Evolutionary conservation across 2,797 vertebrate genomes (phyloP), one percentile per base, ranked within the genome.

Genomic region (Pipistrellus nathusii): DNA sequence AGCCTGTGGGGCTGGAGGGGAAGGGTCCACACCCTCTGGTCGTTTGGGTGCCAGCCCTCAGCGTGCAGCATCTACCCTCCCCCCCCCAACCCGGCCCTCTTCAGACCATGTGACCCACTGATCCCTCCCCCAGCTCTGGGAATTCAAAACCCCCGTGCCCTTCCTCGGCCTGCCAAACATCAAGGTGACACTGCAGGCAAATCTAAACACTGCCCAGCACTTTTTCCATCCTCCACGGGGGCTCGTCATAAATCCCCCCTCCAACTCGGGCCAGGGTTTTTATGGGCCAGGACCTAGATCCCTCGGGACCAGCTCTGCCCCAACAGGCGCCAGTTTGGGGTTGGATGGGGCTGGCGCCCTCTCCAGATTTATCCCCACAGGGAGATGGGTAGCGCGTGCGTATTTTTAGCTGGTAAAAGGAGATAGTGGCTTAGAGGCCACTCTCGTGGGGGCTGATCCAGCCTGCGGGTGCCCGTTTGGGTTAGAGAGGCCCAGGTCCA

Each of bases 321-420:
- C 25, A n/a, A 59, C 75, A 88, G 91, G 75, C 57, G 57, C 92
- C 55, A 1, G 91, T 75, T 78, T 73, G 0, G 35, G 44, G 55
- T 71, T 95, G 30, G 53, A 72, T 41, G 2, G 32, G 35, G 35
- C 57, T 95, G 96, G 93, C 75, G 62, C 64, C 64, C 0, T 44
- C 84, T 72, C 84, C 92, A 83, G 64, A 51, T 38, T 88, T 51
- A 14, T 55, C 68, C 69, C 73, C 48, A 2, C 68, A 12, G 41
- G 84, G 86, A 93, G 95, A 68, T 62, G 57, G 87, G 59, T 62
- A 71, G 91, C 8, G 0, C 5, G 1, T 8, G 30, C 57, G 0
- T 95, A 96, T 97, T 97, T 95, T 96, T 96, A 95, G 94, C 75
- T 25, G 21, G 87, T 62, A 41, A 66, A 92, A 75, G 69, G 46